Evolutionary conservation across 2,113 vertebrate species (phyloP).

Genomic region (Carollia perspicillata): DNA sequence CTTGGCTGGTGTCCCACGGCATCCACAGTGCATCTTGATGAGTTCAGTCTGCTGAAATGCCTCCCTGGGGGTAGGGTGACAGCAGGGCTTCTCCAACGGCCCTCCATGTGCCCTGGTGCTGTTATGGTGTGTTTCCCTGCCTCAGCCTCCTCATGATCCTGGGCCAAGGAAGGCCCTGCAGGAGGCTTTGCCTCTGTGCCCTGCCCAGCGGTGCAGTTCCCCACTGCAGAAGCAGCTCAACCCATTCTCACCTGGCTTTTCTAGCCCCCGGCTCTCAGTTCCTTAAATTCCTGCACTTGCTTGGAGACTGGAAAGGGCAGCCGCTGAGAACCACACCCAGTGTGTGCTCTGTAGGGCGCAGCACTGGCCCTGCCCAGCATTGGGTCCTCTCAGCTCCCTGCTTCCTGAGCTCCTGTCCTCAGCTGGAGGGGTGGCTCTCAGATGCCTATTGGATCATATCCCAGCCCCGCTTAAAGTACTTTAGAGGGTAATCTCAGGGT

Average conservation of each 20-base stretch:
- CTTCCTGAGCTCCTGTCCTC: background rate
- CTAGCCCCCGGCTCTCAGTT: background rate
- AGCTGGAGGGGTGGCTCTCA: background rate
- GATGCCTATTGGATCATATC: background rate
- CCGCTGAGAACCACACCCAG: background rate
- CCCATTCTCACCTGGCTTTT: background rate
- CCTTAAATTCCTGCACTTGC: background rate
- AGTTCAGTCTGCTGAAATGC: background rate
- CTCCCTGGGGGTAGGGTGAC: background rate
- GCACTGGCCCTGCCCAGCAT: background rate
- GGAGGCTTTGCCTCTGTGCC: background rate
- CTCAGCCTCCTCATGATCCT: background rate
- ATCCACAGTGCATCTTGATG: background rate
- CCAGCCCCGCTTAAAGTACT: background rate
- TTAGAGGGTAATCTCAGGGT: background rate
- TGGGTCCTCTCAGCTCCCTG: background rate
- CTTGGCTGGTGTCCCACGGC: background rate
- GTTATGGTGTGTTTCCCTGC: background rate
- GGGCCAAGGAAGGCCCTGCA: background rate
- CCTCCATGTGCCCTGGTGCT: background rate
- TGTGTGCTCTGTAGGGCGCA: fast-evolving
- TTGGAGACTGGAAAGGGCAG: background rate
- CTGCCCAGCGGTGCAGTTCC: background rate
- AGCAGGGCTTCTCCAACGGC: background rate
- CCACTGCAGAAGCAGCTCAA: background rate